Evolutionary conservation across 2,113 vertebrate genomes (phyloP), one percentile per base, ranked within the genome.

Genomic region (Aspidoscelis tigris): DNA sequence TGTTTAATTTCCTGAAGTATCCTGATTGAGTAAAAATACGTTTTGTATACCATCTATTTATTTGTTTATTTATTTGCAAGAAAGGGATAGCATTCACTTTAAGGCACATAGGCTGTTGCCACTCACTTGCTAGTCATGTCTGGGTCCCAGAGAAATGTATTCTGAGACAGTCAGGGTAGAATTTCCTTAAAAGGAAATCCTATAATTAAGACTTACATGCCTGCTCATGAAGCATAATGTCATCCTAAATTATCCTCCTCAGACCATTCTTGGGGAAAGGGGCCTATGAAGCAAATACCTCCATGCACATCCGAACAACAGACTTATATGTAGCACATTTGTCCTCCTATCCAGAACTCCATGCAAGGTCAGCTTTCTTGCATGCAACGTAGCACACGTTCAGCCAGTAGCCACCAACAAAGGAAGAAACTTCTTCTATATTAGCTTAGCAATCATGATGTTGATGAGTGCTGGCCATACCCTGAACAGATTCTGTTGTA

Each of bases 1-100:
- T 92, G 93, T 96, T 96, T 96, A 96, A 96, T 97, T 97, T 96
- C 96, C 96, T 96, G 96, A 95, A 95, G 94, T 93, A 87, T 89
- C 88, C 12, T n/a, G 88, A 94, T 96, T 94, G 93, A 83, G 91
- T 95, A 50, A 50, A 50, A 50, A 50, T 50, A 50, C 33, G 33
- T 33, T 50, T 50, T 5, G 47, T 50, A 50, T 50, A 6, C 47
- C 47, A 50, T 9, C 47, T 50, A 50, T 50, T 50, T 50, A 50
- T 50, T 50, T 50, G 47, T 9, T 9, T 50, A 50, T 50, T 50
- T 50, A 50, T 50, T 50, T 50, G 47, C 47, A 50, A 50, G 47
- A 50, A 3, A 76, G 1, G 85, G 80, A 3, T 68, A 86, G 87
- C 87, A 53, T 90, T 80, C 69, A 16, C 86, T 93, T 94, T 89